Conservation (phyloP, 2,888 invertebrate genomes). For the Eupithecia subumbrata region DNA sequence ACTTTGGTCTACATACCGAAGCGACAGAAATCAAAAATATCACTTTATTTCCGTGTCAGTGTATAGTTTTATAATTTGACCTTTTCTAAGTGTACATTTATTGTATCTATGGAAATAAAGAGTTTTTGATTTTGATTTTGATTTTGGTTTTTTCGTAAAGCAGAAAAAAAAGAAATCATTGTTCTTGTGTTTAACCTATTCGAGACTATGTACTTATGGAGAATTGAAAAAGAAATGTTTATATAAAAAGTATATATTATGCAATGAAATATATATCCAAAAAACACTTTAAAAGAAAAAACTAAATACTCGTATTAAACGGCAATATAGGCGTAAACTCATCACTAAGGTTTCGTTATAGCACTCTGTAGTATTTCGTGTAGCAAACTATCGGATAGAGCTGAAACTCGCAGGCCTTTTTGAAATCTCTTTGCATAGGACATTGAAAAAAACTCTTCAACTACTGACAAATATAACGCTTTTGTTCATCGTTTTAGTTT, state of each 20-base stretch:
- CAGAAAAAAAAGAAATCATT: background rate
- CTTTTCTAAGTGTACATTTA: no score
- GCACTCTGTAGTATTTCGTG: background rate
- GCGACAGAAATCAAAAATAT: no score
- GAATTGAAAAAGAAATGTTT: background rate
- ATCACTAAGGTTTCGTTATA: constrained; percentile 23
- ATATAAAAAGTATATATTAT: background rate
- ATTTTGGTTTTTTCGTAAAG: no score
- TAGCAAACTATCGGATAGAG: constrained; percentile 9
- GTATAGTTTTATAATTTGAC: no score
- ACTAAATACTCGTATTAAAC: constrained; percentile 16
- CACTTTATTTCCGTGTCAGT: no score
- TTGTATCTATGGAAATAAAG: no score
- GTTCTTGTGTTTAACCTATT: background rate
- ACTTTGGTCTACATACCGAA: no score
- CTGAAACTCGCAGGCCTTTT: background rate
- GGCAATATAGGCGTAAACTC: constrained; percentile 14
- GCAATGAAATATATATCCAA: background rate
- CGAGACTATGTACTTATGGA: background rate
- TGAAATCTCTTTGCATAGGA: background rate
- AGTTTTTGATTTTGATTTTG: no score
- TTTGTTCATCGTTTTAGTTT: no score
- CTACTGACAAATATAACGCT: no score
- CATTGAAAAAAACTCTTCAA: background rate
- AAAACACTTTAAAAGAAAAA: background rate